Conservation (phyloP, 2,888 invertebrate genomes). For the Syritta pipiens region DNA sequence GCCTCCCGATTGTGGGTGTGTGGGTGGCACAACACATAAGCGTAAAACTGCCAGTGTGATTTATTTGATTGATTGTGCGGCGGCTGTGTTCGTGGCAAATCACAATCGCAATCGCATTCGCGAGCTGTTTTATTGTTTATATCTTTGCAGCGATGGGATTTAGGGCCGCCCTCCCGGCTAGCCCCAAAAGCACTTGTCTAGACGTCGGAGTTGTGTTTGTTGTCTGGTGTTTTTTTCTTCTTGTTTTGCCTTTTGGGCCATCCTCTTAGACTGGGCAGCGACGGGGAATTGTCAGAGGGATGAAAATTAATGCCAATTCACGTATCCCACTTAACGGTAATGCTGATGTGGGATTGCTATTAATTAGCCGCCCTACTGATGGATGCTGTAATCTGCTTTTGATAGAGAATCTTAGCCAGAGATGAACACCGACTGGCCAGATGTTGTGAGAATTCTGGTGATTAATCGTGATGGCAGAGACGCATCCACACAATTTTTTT, state of each 20-base stretch:
- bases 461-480: too few relatives aligned
- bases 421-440: conserved; percentile 3
- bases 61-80: conserved; percentile 45
- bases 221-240: neutral
- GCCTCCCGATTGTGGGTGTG: conserved; percentile 30
- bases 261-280: neutral
- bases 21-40: conserved; percentile 17
- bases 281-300: neutral
- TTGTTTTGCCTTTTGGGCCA: neutral
- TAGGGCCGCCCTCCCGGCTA: neutral
- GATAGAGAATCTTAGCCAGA: conserved; percentile 17
- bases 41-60: conserved; percentile 15
- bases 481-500: too few relatives aligned
- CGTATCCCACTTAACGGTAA: conserved; percentile 7
- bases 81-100: neutral
- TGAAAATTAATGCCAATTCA: conserved; percentile 29
- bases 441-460: too few relatives aligned
- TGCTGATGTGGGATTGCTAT: conserved; percentile 30
- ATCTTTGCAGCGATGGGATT: conserved; percentile 11
- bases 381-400: conserved; percentile 41
- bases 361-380: conserved; percentile 45
- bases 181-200: conserved; percentile 39
- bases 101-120: neutral
- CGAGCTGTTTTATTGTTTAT: conserved; percentile 42
- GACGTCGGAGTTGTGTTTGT: conserved; percentile 24